Percentiles rank a stretch among this genome's conserved stretches.
These are phyloP conservation scores for Drosophila percnosoma DNA, from an alignment of 2,888 invertebrate genomes.

Conservation along the genomic window DNA sequence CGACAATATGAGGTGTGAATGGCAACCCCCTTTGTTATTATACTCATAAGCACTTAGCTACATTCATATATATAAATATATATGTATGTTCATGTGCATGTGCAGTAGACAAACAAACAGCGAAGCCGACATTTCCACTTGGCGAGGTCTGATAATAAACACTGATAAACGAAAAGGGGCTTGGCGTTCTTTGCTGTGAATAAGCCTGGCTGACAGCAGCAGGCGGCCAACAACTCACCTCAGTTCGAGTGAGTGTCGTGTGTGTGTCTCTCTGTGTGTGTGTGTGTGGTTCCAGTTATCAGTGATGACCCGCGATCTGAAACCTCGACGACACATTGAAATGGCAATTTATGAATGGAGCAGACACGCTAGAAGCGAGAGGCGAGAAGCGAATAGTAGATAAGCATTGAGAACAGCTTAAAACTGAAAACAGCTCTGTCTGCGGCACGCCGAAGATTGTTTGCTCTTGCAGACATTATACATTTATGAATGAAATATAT, in stretches of 20 bases:
- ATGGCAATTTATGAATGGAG: constrained; percentile 36
- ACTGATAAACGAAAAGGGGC: constrained; percentile 51
- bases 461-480: not conserved
- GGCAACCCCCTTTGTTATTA: constrained; percentile 57
- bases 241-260: not conserved
- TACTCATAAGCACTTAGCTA: constrained; percentile 41
- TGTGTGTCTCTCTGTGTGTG: not conserved
- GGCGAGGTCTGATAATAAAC: constrained; percentile 63
- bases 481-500: not conserved
- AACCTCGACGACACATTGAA: constrained; percentile 42
- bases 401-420: not conserved
- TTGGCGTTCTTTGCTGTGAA: constrained; percentile 38
- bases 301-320: constrained; percentile 65
- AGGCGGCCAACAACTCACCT: constrained; percentile 17
- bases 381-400: not conserved
- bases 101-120: constrained; percentile 54
- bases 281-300: constrained; percentile 50
- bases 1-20: constrained; percentile 2
- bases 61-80: not conserved
- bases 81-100: constrained; percentile 10
- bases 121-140: constrained; percentile 48
- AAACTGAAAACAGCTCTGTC: not conserved
- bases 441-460: not conserved
- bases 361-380: constrained; percentile 12
- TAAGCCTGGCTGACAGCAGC: constrained; percentile 13